Evolutionary conservation across 1,140 invertebrate genomes (phyloP), one percentile per base, ranked within the genome.

Genomic region (Drosophila fuyamai): DNA sequence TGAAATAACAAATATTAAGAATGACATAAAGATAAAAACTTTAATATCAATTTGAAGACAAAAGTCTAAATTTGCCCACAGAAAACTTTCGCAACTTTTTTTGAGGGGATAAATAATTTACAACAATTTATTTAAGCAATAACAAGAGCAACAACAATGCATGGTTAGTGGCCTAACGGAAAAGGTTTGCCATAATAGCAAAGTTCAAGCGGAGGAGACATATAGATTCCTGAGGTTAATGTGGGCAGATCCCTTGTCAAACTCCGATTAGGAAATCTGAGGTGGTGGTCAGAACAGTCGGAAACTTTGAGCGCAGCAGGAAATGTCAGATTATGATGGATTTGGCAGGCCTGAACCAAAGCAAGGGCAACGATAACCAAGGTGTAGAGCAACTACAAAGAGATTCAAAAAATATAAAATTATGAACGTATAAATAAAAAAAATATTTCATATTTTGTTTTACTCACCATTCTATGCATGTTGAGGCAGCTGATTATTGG

Each of bases 81-180:
- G 57, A 18, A 27, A 58, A 13, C 16, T 13, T 23, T 5, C 5
- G 7, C 27, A 56, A 18, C 13, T 14, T 44, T 44, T 41, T n/a
- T 32, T 32, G 7, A 10, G 12, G 48, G 29, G n/a, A 29, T 58
- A 55, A 56, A 65, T 76, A 67, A 63, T 50, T 56, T 79, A 60
- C 32, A 68, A 74, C 54, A 78, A 50, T 38, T 81, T 65, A 55
- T 68, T 83, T 53, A 47, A 79, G 44, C 59, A 79, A 82, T 57
- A 75, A 83, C 75, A 79, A 82, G 56, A 68, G 46, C 63, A 81
- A 79, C 74, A 85, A 86, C 51, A 76, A 81, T 44, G 58, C 61
- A 53, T 16, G 18, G 18, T 50, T 67, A 67, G 60, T 67, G 57
- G 44, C 46, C 27, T 32, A 47, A 16, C 27, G 46, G 29, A 43